phyloP scores from a whole-genome alignment of 2,113 vertebrate genomes.

The Brachirus orientalis region DNA sequence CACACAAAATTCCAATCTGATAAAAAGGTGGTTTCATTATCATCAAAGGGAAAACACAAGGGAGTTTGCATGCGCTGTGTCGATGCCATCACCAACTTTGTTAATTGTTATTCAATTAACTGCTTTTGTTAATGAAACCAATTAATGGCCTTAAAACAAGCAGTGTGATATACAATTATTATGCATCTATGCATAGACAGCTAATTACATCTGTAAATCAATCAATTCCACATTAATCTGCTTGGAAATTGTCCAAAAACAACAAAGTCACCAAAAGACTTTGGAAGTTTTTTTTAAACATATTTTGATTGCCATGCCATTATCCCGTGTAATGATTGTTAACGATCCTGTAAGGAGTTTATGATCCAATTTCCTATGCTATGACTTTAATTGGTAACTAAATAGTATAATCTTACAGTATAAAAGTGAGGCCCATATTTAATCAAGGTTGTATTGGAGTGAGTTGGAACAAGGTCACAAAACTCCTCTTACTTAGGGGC shows the following conservation, averaged over 20 bases:
- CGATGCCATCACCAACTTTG: constrained; percentile 76
- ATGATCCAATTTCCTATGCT: constrained; percentile 73
- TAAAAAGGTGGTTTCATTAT: constrained; percentile 82
- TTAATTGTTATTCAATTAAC: constrained; percentile 84
- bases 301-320: constrained; percentile 77
- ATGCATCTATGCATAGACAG: constrained; percentile 79
- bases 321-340: constrained; percentile 78
- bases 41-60: constrained; percentile 75
- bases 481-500: constrained; percentile 52
- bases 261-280: constrained; percentile 81
- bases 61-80: constrained; percentile 68
- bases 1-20: constrained; percentile 82
- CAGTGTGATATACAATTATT: constrained; percentile 78
- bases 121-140: constrained; percentile 83
- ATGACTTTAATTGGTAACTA: constrained; percentile 75
- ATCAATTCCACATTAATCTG: constrained; percentile 78
- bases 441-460: constrained; percentile 60
- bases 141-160: constrained; percentile 81
- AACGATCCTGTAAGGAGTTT: constrained; percentile 78
- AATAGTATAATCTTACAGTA: constrained; percentile 71
- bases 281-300: constrained; percentile 68
- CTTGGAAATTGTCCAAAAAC: constrained; percentile 79
- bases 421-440: constrained; percentile 68
- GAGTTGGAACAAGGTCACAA: constrained; percentile 71
- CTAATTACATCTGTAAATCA: constrained; percentile 83